Evolutionary conservation across 2,797 vertebrate species (phyloP).

Genomic region (Spheniscus humboldti): DNA sequence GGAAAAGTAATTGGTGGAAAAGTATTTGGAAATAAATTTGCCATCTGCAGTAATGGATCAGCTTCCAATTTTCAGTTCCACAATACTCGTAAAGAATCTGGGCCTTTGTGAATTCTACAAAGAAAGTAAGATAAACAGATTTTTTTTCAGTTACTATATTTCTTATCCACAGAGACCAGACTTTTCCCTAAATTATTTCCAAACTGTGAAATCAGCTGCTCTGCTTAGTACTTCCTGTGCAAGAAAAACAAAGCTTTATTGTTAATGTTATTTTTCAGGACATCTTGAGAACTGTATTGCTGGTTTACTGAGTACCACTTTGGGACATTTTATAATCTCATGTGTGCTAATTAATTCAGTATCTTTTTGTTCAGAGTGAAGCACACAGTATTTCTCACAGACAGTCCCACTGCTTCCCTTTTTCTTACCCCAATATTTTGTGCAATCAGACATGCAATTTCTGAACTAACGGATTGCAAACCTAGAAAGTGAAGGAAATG

Average conservation of each 20-base stretch:
- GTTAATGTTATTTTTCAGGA: neutral
- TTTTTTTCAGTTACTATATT: neutral
- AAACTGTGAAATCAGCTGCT: constrained; percentile 40
- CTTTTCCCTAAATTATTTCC: constrained; percentile 54
- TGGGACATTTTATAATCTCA: neutral
- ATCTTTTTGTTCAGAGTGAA: neutral
- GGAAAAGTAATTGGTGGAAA: constrained; percentile 37
- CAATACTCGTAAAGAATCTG: neutral
- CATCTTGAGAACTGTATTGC: neutral
- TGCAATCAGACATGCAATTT: neutral
- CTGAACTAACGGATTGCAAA: neutral
- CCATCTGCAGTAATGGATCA: constrained; percentile 3
- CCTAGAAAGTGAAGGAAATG: neutral
- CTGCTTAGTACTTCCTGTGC: neutral
- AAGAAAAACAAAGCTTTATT: neutral
- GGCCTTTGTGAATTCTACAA: constrained; percentile 25
- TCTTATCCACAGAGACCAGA: constrained; percentile 42
- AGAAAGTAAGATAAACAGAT: constrained; percentile 25
- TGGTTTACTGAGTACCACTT: neutral
- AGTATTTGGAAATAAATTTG: constrained; percentile 53
- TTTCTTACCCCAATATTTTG: neutral
- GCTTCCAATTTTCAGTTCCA: constrained; percentile 23
- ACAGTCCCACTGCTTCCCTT: neutral
- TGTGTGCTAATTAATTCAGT: neutral
- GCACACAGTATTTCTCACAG: neutral